A percentile compares a stretch with the other conserved stretches of the same genome.
phyloP scores from a whole-genome alignment of 2,888 invertebrate species.

The Oligia strigilis region DNA sequence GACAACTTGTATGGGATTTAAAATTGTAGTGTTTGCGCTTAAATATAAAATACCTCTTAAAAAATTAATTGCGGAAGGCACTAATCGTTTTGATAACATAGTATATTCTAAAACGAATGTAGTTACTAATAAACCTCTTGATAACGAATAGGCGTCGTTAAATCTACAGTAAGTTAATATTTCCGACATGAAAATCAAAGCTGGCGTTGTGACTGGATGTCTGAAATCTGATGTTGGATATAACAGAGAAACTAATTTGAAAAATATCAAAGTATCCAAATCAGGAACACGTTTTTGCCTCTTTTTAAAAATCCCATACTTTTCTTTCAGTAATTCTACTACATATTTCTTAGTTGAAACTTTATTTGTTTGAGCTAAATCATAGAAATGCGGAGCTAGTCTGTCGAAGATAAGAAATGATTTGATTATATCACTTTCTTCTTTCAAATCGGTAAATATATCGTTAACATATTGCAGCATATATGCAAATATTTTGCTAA shows the following conservation, averaged over 20 bases:
- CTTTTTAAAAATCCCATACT: constrained; percentile 92
- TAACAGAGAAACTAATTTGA: constrained; percentile 95
- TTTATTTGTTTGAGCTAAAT: constrained; percentile 93
- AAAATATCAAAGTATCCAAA: constrained; percentile 93
- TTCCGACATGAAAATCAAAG: constrained; percentile 95
- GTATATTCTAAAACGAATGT: constrained; percentile 95
- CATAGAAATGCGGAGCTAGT: constrained; percentile 91
- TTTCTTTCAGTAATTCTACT: constrained; percentile 93
- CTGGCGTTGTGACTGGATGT: constrained; percentile 97
- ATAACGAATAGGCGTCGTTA: constrained; percentile 92
- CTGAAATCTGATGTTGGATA: constrained; percentile 97
- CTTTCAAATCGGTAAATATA: constrained; percentile 84
- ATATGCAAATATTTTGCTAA: constrained; percentile 94
- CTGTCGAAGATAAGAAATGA: constrained; percentile 91
- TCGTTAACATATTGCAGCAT: constrained; percentile 95
- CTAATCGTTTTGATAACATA: constrained; percentile 93
- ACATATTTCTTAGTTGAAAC: constrained; percentile 92
- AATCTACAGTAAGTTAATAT: constrained; percentile 93
- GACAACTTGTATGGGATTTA: constrained; percentile 91
- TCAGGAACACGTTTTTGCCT: constrained; percentile 91
- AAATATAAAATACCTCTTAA: constrained; percentile 94
- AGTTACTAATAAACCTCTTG: constrained; percentile 94
- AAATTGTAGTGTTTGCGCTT: constrained; percentile 91
- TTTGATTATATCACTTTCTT: constrained; percentile 83
- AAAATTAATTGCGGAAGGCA: constrained; percentile 95